These are phyloP conservation scores for Rhinatrema bivittatum DNA, from an alignment of 2,797 vertebrate genomes.

Conservation along the genomic window DNA sequence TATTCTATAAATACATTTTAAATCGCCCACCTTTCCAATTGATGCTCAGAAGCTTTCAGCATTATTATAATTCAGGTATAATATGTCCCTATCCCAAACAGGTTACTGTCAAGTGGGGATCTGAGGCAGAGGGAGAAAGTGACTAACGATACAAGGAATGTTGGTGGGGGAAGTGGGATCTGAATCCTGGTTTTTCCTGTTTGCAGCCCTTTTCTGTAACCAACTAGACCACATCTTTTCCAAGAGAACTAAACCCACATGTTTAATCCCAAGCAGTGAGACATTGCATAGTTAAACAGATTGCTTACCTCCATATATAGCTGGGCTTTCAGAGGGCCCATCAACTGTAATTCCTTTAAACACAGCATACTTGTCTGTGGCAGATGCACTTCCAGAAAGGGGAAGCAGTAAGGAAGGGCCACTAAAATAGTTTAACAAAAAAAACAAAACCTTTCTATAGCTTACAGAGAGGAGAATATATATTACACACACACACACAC, in stretches of 20 bases:
- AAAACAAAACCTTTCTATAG: background rate
- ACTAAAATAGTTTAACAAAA: constrained; percentile 50
- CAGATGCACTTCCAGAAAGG: constrained; percentile 71
- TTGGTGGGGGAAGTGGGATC: no score
- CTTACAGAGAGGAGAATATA: constrained; percentile 3
- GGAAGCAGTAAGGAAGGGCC: constrained; percentile 79
- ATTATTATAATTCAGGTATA: no score
- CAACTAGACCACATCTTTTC: no score
- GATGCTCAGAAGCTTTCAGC: no score
- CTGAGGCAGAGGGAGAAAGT: no score
- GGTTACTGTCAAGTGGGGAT: no score
- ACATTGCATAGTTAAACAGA: constrained; percentile 7
- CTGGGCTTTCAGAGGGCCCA: constrained; percentile 65
- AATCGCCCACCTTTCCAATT: no score
- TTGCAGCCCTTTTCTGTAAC: no score
- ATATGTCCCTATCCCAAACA: no score
- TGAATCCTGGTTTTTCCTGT: no score
- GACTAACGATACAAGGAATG: no score
- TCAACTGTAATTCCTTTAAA: constrained; percentile 88
- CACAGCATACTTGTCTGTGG: constrained; percentile 89
- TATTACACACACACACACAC: background rate
- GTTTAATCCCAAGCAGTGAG: background rate
- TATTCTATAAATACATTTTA: no score
- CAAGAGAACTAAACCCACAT: background rate
- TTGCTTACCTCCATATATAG: constrained; percentile 74